Evolutionary conservation across 2,888 invertebrate genomes (phyloP).

Genomic region (Drosophila mettleri): DNA sequence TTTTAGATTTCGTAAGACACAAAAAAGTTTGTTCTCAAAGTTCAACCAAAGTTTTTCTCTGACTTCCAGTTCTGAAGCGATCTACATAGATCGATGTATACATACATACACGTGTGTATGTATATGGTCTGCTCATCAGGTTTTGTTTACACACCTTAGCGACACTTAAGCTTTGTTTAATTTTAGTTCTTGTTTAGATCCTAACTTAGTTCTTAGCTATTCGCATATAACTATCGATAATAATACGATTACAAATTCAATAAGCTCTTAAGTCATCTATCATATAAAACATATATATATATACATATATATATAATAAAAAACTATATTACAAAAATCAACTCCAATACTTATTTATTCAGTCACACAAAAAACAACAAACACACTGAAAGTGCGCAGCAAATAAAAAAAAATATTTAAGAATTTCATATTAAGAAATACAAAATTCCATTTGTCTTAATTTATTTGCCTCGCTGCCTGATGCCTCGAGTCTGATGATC

Average conservation of each 20-base stretch:
- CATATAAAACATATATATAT: slow-evolving; percentile 18
- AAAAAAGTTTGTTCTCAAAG: slow-evolving; percentile 68
- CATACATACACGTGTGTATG: slow-evolving; percentile 16
- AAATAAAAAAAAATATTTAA: slow-evolving; percentile 37
- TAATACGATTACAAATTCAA: slow-evolving; percentile 51
- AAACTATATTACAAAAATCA: slow-evolving; percentile 19
- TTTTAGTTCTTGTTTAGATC: slow-evolving; percentile 44
- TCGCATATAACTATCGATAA: slow-evolving; percentile 35
- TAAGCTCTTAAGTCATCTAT: slow-evolving; percentile 68
- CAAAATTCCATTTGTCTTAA: slow-evolving; percentile 27
- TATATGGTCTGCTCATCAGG: slow-evolving; percentile 45
- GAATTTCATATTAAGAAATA: slow-evolving; percentile 38
- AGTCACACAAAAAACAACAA: slow-evolving; percentile 6
- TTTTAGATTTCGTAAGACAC: slow-evolving; percentile 26
- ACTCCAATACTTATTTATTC: slow-evolving; percentile 49
- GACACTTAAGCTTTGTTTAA: slow-evolving; percentile 52
- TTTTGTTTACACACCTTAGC: slow-evolving; percentile 51
- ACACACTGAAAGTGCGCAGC: slow-evolving; percentile 38
- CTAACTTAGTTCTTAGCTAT: slow-evolving; percentile 49
- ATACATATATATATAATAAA: slow-evolving; percentile 7
- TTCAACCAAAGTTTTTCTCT: slow-evolving; percentile 73
- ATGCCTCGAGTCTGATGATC: slow-evolving; percentile 4
- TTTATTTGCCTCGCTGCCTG: not conserved
- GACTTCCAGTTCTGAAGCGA: slow-evolving; percentile 64
- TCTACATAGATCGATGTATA: slow-evolving; percentile 22